Evolutionary conservation across 2,888 invertebrate genomes (phyloP), one percentile per base, ranked within the genome.

Genomic region (Ligdia adustata): DNA sequence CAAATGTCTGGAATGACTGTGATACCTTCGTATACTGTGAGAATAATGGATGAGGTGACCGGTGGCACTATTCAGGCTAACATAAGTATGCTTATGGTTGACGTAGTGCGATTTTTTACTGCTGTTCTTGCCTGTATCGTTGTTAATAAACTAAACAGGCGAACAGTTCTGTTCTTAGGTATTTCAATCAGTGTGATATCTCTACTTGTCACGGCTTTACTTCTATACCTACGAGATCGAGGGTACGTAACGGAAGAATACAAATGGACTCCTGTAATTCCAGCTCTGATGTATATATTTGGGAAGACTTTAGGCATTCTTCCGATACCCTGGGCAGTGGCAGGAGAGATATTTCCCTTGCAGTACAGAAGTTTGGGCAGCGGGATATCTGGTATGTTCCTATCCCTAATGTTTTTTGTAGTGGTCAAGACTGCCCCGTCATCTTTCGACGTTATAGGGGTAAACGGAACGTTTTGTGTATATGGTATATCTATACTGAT

Each of bases 1-100:
- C 94, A 95, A 77, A 89, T 94, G 57, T 92, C 93, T 2, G 95
- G 95, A 0, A 92, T 93, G 67, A 94, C 94, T 38, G 94, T 94
- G 0, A 91, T 95, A 4, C 92, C 93, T 0, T 94, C 94, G 0
- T 95, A 95, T 60, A 93, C 94, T 0, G 92, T 94, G 1, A 86
- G 91, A 2, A 92, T 94, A 60, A 92, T 94, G 81, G 79, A 87
- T 5, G 90, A 92, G 42, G 91, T 92, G 0, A 90, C 93, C 0
- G 92, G 91, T 4, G 88, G 91, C 1, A 76, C 82, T 1, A 89
- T 94, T 3, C 91, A 94, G 57, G 85, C 92, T 1, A 92, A 93
- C 44, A 66, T 92, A 20, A 93, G 93, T 33, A 94, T 94, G 69
- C 72, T 94, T 2, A 84, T 93, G 57, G 91, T 95, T 4, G 95